A percentile compares a stretch with the other conserved stretches of the same genome.
These are phyloP conservation scores for Tenodera sinensis DNA, from an alignment of 2,888 invertebrate species.

Conservation along the genomic window DNA sequence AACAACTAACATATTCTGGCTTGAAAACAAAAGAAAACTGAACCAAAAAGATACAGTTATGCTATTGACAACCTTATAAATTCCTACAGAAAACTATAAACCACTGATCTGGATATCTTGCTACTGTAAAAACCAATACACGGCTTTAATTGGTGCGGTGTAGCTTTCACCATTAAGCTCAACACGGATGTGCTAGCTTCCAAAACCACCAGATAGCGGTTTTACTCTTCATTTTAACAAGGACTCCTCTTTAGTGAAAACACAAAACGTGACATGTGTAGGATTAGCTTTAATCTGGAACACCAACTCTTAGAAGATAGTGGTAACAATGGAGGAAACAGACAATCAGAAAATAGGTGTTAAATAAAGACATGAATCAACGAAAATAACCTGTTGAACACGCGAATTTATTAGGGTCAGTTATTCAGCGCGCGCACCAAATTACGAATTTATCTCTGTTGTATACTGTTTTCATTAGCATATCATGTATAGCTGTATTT, in stretches of 20 bases:
- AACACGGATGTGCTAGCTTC: neutral
- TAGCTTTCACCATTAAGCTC: neutral
- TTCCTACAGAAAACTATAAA: too few relatives aligned
- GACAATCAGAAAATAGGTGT: neutral
- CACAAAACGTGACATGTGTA: neutral
- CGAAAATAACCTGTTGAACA: neutral
- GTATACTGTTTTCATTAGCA: too few relatives aligned
- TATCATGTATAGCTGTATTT: too few relatives aligned
- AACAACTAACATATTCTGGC: too few relatives aligned
- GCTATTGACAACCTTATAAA: too few relatives aligned
- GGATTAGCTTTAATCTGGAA: neutral
- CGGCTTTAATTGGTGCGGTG: neutral
- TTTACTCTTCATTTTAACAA: neutral
- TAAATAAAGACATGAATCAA: neutral
- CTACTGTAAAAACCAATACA: neutral
- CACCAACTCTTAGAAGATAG: neutral
- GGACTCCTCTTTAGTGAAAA: neutral
- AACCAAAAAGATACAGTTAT: too few relatives aligned
- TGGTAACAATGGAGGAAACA: too few relatives aligned
- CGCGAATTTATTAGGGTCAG: neutral
- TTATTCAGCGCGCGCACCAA: too few relatives aligned
- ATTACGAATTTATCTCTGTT: too few relatives aligned
- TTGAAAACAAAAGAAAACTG: too few relatives aligned
- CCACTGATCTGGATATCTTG: neutral
- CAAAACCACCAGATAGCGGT: neutral